These are phyloP conservation scores for Pseudochromis fuscus DNA, from an alignment of 2,797 vertebrate genomes.

Conservation along the genomic window DNA sequence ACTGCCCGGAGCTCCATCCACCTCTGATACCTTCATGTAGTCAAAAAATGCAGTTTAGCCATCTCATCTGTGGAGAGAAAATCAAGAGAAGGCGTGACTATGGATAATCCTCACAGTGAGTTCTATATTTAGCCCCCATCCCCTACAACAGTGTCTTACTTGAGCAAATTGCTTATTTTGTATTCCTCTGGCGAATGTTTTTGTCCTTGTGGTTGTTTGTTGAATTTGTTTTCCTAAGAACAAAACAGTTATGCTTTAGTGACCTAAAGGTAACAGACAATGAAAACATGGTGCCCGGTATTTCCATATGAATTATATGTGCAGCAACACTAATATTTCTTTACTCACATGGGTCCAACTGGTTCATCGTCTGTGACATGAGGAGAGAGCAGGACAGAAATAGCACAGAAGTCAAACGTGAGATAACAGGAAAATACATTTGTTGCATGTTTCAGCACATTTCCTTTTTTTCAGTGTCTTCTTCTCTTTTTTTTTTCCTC, in stretches of 20 bases:
- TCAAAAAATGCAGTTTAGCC: constrained; percentile 81
- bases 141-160: constrained; percentile 70
- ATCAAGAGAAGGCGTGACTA: constrained; percentile 69
- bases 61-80: constrained; percentile 80
- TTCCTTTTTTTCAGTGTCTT: background rate
- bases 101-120: constrained; percentile 64
- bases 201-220: constrained; percentile 99
- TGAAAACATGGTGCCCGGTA: constrained; percentile 14
- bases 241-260: constrained; percentile 48
- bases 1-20: constrained; percentile 75
- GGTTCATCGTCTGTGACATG: constrained; percentile 92
- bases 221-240: constrained; percentile 96
- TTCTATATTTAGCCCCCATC: constrained; percentile 66
- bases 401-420: constrained; percentile 56
- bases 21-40: constrained; percentile 78
- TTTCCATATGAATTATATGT: constrained; percentile 7
- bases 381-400: constrained; percentile 64
- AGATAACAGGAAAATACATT: constrained; percentile 8
- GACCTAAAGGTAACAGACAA: constrained; percentile 34
- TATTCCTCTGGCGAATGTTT: constrained; percentile 99
- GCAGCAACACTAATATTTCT: constrained; percentile 8
- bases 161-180: constrained; percentile 89
- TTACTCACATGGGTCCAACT: constrained; percentile 95
- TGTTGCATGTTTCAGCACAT: constrained; percentile 34
- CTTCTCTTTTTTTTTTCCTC: background rate